These are phyloP conservation scores for Alectura lathami DNA, from an alignment of 2,113 vertebrate species.

Conservation along the genomic window DNA sequence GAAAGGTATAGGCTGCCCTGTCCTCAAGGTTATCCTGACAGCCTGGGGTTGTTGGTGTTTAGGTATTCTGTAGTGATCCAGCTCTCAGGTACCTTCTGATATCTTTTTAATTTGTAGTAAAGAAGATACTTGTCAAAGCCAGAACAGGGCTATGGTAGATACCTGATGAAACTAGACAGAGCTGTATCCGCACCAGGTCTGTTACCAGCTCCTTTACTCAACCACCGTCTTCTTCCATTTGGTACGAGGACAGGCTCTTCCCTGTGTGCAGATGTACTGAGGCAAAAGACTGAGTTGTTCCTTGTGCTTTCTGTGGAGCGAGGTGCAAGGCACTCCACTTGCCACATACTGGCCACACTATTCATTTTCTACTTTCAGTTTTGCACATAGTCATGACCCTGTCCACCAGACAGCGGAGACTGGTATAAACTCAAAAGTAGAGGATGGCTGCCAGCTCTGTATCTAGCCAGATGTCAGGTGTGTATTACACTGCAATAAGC, in stretches of 20 bases:
- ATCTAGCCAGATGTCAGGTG: accelerated
- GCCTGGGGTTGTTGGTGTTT: not conserved
- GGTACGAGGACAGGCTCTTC: not conserved
- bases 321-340: not conserved
- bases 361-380: not conserved
- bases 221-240: not conserved
- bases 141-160: not conserved
- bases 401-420: not conserved
- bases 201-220: not conserved
- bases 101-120: not conserved
- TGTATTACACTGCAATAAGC: not conserved
- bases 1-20: too few relatives aligned
- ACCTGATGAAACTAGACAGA: not conserved
- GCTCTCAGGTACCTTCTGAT: not conserved
- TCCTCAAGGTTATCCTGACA: not conserved
- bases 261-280: accelerated
- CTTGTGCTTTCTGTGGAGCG: not conserved
- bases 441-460: accelerated
- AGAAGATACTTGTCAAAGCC: not conserved
- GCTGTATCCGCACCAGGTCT: not conserved
- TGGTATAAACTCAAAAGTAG: not conserved
- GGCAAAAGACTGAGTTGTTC: accelerated
- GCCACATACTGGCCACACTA: accelerated
- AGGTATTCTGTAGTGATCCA: not conserved
- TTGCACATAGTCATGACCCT: not conserved